Conservation (phyloP, 2,888 invertebrate species). For the Megalurothrips usitatus region DNA sequence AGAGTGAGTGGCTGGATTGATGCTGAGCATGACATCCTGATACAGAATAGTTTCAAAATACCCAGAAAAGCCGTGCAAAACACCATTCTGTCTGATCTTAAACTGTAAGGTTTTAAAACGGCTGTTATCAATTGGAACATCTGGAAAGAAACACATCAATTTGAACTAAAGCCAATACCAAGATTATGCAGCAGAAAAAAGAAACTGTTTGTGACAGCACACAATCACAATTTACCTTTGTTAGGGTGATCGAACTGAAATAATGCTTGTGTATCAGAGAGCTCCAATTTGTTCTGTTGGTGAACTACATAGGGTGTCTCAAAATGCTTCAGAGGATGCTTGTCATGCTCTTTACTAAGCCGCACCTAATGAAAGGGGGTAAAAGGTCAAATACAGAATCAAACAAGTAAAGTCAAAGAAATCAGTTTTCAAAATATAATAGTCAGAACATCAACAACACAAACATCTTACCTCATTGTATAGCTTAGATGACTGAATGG, state of each 20-base stretch:
- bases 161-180: not conserved
- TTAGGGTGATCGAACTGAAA: constrained; percentile 93
- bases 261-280: constrained; percentile 67
- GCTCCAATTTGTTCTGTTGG: constrained; percentile 75
- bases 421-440: not conserved
- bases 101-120: constrained; percentile 67
- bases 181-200: not conserved
- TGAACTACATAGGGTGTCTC: constrained; percentile 93
- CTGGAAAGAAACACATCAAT: constrained; percentile 42
- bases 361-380: constrained; percentile 25
- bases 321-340: constrained; percentile 39
- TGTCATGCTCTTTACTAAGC: constrained; percentile 30
- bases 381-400: constrained; percentile 39
- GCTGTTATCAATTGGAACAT: constrained; percentile 59
- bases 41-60: constrained; percentile 89
- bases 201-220: not conserved
- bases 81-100: constrained; percentile 65
- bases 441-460: too few relatives aligned
- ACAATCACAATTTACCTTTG: constrained; percentile 48
- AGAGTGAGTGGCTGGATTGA: constrained; percentile 83
- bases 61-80: constrained; percentile 92
- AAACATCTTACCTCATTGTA: constrained; percentile 64
- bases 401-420: not conserved
- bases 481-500: constrained; percentile 85
- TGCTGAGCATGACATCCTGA: constrained; percentile 80